Conservation (phyloP, 2,888 invertebrate species). For the Mantis religiosa region DNA sequence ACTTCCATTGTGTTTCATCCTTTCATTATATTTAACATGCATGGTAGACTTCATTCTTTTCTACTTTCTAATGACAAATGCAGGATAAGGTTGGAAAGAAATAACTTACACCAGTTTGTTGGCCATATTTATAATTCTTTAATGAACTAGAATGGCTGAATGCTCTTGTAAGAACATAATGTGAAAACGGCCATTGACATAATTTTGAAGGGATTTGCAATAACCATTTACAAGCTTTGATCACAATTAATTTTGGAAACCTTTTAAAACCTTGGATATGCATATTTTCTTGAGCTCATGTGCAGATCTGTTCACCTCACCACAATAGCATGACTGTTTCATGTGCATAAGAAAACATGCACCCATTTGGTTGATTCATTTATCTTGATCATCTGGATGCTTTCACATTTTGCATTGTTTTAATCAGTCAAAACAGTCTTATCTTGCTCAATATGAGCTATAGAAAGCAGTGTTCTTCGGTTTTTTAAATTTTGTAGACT, state of each 20-base stretch:
- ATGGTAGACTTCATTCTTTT: no score
- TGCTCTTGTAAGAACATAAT: conserved; percentile 17
- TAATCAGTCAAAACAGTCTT: conserved; percentile 26
- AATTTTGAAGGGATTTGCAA: conserved; percentile 5
- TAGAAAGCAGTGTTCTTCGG: conserved; percentile 19
- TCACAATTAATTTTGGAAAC: conserved; percentile 5
- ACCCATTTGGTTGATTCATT: not conserved
- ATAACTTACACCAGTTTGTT: not conserved
- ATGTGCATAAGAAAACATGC: conserved; percentile 10
- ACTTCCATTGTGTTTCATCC: no score
- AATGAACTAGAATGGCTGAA: conserved; percentile 28
- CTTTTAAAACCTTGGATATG: conserved; percentile 1
- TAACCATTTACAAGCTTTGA: conserved; percentile 17
- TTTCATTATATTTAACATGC: no score
- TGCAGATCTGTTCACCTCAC: not conserved
- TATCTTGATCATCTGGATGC: conserved; percentile 4
- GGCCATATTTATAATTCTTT: conserved; percentile 18
- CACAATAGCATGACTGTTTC: not conserved
- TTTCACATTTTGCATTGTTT: conserved; percentile 20
- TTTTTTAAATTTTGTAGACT: conserved; percentile 17
- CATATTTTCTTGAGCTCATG: conserved; percentile 10
- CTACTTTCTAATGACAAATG: not conserved
- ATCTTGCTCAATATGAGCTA: conserved; percentile 30
- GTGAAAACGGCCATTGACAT: conserved; percentile 24
- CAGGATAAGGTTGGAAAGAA: not conserved